Base-by-base conservation (phyloP, 2,113 vertebrate species). In the Pelobates fuscus region DNA sequence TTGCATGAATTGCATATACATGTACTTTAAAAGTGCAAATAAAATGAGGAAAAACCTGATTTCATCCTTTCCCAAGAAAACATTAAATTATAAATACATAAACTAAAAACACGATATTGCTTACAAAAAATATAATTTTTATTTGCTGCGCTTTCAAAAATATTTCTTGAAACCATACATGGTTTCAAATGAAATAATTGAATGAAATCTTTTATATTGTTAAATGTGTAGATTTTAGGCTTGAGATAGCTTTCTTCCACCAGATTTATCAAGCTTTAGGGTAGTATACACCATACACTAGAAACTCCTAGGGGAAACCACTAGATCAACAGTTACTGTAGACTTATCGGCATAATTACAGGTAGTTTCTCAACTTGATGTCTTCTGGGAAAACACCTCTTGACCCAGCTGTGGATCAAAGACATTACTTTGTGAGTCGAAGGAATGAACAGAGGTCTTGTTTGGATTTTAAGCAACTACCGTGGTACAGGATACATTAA, bases 321-420 rank as follows among this genome's bases (percentile, higher is more conserved):
- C 59, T 52, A 76, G 72, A 65, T 76, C 63, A 76, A 67, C 61
- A 76, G 54, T 67, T 76, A 49, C 72, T 76, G 72, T 64, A 66
- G 72, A 76, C 72, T 67, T 76, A 75, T 75, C 54, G 73, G 73
- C 64, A 77, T 77, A 77, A 77, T 77, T 77, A 68, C 67, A 77
- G 64, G 73, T 77, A 64, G 73, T 77, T 61, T 67, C 73, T 77
- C 73, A 27, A 77, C 37, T 49, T 52, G 65, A 61, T 26, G 37
- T 61, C 73, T 61, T 77, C 8, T 25, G 73, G 73, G 73, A 68
- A n/a, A 24, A 25, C 55, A 68, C 64, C 65, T 77, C 43, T 61
- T 77, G 73, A 77, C 73, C 73, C 21, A 46, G 43, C 73, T 25
- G 41, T 52, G 73, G 57, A 77, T 77, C 73, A 77, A 77, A 77